Base-by-base conservation (phyloP, 2,888 invertebrate species). In the Plemyria rubiginata region DNA sequence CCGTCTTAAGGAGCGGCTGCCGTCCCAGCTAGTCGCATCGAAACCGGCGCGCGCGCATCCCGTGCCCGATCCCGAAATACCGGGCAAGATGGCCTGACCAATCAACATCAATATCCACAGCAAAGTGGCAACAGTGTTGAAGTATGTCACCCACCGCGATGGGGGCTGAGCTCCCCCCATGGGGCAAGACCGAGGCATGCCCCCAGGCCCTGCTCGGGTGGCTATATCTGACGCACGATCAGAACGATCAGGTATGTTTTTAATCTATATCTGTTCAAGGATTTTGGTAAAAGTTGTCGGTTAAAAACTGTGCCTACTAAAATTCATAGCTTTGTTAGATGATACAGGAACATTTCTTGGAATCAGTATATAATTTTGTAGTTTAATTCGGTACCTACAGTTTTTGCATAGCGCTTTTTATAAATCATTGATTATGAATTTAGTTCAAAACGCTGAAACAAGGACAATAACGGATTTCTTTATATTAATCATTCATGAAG, bases 1-100 rank as follows among this genome's bases (percentile, higher is more conserved):
- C 86, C 89, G 76, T 70, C 68, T 90, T 85, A 88, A 90, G 90
- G 88, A 88, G 90, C 73, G 71, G 74, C 75, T 62, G 62, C 77
- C 43, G 45, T 40, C 59, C 70, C 57, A 46, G 80, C 82, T 85
- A 90, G 88, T 90, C 86, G 79, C 79, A 78, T 73, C 76, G 73
- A 68, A 74, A 79, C 82, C 87, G 86, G 90, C 92, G 92, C 87
- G 76, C 84, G 87, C 92, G 91, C 91, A 88, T 73, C 84, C 81
- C 85, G 86, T 78, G 69, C 76, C 77, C 52, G 7, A 81, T 79
- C 85, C 90, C 86, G 84, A 90, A 90, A 91, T 77, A 55, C 54
- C 54, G 53, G 59, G 12, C 53, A 78, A 62, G 70, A 74, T 72
- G 75, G 73, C 78, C 79, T 80, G 79, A 78, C 76, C 83, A 85